Percentiles rank a stretch among this genome's conserved stretches.
These are phyloP conservation scores for Indicator maculatus DNA, from an alignment of 2,113 vertebrate genomes.

Conservation along the genomic window DNA sequence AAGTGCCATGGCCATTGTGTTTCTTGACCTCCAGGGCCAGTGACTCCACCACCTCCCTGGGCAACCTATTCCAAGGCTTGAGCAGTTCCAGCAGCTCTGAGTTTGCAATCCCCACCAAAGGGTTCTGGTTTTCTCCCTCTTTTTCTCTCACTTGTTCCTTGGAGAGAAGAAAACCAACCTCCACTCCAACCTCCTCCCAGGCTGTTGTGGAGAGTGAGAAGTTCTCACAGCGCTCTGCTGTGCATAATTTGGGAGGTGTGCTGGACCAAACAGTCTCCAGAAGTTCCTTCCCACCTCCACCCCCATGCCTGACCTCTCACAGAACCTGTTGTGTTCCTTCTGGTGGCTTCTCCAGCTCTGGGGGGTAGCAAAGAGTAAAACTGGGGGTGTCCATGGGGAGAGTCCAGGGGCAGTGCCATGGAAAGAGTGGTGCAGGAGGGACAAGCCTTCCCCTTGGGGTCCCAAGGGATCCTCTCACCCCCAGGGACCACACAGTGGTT, in stretches of 20 bases:
- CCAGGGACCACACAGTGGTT: not conserved
- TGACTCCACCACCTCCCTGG: no score
- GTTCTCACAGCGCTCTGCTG: not conserved
- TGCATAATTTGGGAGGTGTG: not conserved
- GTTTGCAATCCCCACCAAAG: no score
- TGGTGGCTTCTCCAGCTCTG: not conserved
- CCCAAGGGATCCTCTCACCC: not conserved
- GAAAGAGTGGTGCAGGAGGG: not conserved
- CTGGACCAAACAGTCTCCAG: not conserved
- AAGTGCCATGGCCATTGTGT: no score
- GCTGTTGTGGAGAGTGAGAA: not conserved
- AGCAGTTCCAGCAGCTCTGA: no score
- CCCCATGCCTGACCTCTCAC: not conserved
- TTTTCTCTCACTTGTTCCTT: not conserved
- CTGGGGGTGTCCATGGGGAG: not conserved
- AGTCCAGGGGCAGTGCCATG: not conserved
- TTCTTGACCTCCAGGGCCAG: no score
- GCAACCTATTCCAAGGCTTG: no score
- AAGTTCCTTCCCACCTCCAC: not conserved
- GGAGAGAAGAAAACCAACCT: not conserved
- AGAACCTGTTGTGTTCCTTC: not conserved
- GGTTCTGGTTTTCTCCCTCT: not conserved
- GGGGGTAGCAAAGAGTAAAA: not conserved
- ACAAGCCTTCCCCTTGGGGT: not conserved
- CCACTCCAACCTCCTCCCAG: not conserved